These are phyloP conservation scores for Cephus pygmeus DNA, from an alignment of 2,888 invertebrate species.

Conservation along the genomic window DNA sequence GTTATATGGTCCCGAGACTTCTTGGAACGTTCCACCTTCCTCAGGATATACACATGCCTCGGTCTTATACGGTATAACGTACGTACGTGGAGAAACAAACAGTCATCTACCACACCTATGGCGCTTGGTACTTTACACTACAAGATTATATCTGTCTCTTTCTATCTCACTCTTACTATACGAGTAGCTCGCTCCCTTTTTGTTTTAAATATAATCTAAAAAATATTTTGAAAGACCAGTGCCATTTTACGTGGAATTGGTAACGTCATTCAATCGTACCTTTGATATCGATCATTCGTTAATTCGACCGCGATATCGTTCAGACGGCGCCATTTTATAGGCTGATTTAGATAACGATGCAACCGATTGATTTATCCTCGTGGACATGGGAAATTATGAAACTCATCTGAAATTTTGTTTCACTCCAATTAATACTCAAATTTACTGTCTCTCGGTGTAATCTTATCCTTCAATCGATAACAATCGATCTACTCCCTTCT, in stretches of 20 bases:
- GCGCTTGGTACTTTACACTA: not conserved
- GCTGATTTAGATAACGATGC: not conserved
- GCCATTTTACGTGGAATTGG: not conserved
- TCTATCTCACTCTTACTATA: not conserved
- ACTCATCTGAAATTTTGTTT: not conserved
- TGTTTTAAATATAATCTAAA: not conserved
- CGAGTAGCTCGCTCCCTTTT: not conserved
- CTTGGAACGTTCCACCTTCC: slow-evolving; percentile 13
- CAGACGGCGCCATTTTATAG: not conserved
- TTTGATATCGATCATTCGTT: slow-evolving; percentile 4
- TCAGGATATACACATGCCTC: not conserved
- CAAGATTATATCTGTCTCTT: not conserved
- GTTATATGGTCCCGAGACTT: slow-evolving; percentile 38
- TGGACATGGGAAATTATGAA: not conserved
- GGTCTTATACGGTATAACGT: not conserved
- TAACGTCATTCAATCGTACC: not conserved
- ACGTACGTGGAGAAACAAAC: not conserved
- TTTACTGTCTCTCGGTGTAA: not conserved
- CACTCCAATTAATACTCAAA: not conserved
- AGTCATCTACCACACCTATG: not conserved
- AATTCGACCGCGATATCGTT: not conserved
- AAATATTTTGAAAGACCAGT: not conserved
- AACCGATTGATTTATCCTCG: not conserved
- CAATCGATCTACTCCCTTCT: not conserved
- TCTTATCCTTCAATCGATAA: not conserved